Percentiles rank a stretch among this genome's conserved stretches.
phyloP scores from a whole-genome alignment of 1,140 invertebrate species.

The Atta colombica region DNA sequence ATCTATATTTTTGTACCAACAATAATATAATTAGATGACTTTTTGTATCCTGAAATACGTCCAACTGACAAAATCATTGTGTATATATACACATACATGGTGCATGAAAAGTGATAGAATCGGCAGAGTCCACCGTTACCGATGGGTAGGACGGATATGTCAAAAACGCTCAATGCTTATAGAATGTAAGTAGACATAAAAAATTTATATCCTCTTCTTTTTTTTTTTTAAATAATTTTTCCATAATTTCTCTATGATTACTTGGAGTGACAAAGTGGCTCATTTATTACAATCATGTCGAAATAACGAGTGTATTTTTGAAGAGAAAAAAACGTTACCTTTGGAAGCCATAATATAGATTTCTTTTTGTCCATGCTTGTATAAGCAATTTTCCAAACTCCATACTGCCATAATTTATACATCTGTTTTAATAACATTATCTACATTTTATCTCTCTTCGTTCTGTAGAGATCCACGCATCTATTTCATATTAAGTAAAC shows the following conservation, averaged over 20 bases:
- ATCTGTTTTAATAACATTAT: neutral
- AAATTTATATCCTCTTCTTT: neutral
- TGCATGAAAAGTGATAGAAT: slow-evolving; percentile 65
- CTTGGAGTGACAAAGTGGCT: neutral
- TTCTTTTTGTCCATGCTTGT: neutral
- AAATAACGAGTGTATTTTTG: neutral
- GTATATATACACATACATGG: neutral
- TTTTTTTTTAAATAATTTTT: neutral
- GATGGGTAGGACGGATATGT: slow-evolving; percentile 86
- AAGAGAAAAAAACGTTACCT: neutral
- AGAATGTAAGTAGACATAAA: slow-evolving; percentile 84
- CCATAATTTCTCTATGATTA: neutral
- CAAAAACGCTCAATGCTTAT: slow-evolving; percentile 86
- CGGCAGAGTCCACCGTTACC: slow-evolving; percentile 78
- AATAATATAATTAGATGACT: slow-evolving; percentile 65
- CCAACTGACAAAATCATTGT: neutral
- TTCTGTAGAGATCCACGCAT: neutral
- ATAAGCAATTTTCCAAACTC: neutral
- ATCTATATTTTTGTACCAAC: slow-evolving; percentile 79
- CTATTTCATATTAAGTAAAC: neutral
- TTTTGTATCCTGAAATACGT: slow-evolving; percentile 50
- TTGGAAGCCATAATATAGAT: neutral
- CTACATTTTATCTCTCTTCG: neutral
- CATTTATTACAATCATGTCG: neutral
- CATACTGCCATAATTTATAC: neutral